A percentile compares a stretch with the other conserved stretches of the same genome.
Conservation (phyloP, 1,140 invertebrate species). For the Vollenhovia emeryi region DNA sequence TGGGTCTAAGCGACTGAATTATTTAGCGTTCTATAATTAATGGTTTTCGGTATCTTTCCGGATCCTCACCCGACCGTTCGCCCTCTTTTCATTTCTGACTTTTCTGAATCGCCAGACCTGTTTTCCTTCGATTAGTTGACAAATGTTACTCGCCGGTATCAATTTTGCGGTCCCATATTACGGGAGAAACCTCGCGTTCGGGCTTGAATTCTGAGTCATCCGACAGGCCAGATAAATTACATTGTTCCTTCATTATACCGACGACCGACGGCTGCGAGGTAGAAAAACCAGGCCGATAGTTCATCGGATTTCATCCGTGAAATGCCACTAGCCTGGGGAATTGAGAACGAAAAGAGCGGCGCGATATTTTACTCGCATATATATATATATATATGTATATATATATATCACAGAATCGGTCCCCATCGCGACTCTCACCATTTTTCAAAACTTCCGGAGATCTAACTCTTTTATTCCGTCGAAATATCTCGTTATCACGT, state of each 20-base stretch:
- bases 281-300: slow-evolving; percentile 34
- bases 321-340: slow-evolving; percentile 21
- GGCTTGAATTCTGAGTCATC: slow-evolving; percentile 71
- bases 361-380: slow-evolving; percentile 34
- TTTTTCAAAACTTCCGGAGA: not conserved
- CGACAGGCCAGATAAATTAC: slow-evolving; percentile 58
- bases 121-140: not conserved
- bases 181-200: not conserved
- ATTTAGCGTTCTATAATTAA: slow-evolving; percentile 11
- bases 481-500: not conserved
- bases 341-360: slow-evolving; percentile 15
- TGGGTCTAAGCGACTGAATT: not conserved
- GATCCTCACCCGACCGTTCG: not conserved
- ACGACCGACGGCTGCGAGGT: not conserved
- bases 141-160: not conserved
- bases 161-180: not conserved
- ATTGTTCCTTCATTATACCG: slow-evolving; percentile 41
- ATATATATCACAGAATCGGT: not conserved
- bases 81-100: not conserved
- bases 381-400: not conserved
- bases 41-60: not conserved
- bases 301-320: slow-evolving; percentile 42
- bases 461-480: not conserved
- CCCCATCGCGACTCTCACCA: not conserved
- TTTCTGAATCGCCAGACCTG: not conserved